Conservation (phyloP, 2,113 vertebrate species). For the Notothenia rossii region DNA sequence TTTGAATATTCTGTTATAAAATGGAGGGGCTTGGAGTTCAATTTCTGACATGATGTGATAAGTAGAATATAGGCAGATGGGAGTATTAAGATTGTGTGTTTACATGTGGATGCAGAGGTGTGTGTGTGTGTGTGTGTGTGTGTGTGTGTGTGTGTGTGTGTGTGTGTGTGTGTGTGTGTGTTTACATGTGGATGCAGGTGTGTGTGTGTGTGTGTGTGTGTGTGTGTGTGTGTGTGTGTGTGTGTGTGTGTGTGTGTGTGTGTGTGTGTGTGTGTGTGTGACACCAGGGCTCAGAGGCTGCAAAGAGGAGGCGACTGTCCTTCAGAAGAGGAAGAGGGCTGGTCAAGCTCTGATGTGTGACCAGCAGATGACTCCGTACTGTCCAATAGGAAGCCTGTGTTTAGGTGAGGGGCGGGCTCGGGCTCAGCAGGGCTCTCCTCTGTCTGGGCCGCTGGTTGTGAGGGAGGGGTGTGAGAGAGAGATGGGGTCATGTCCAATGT, state of each 20-base stretch:
- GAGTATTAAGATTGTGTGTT: conserved; percentile 27
- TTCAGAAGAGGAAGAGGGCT: conserved; percentile 10
- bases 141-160: conserved; percentile 29
- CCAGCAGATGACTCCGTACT: conserved; percentile 17
- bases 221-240: conserved; percentile 1
- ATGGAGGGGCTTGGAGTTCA: conserved; percentile 1
- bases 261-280: too few species aligned
- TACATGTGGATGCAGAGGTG: conserved; percentile 38
- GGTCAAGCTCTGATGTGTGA: conserved; percentile 30
- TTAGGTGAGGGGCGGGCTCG: conserved; percentile 11
- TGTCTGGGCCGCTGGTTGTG: conserved; percentile 13
- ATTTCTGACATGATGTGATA: conserved; percentile 18
- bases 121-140: conserved; percentile 1
- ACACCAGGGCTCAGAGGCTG: conserved; percentile 46
- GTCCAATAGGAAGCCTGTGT: conserved; percentile 12
- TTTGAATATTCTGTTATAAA: not conserved
- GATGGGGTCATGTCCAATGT: conserved; percentile 7
- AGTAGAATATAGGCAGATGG: conserved; percentile 25
- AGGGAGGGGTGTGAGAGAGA: not conserved
- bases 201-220: conserved; percentile 11
- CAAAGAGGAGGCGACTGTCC: conserved; percentile 23
- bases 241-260: conserved; percentile 32
- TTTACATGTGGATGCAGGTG: conserved; percentile 9
- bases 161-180: not conserved
- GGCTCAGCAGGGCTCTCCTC: conserved; percentile 21